Evolutionary conservation across 2,797 vertebrate genomes (phyloP).

Genomic region (Sebastolobus alascanus): DNA sequence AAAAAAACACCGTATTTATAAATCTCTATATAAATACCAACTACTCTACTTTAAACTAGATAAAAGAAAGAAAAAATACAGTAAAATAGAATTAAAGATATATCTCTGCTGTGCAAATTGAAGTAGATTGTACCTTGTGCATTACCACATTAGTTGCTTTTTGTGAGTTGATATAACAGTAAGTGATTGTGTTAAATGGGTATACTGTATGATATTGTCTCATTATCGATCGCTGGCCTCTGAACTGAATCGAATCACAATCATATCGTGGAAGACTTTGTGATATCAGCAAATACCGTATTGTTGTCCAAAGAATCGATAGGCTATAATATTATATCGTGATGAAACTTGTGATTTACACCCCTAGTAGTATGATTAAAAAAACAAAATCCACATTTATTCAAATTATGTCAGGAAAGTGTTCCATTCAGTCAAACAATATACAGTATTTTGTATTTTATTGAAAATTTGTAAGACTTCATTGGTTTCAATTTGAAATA

Average conservation of each 20-base stretch:
- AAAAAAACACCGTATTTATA: too few species aligned
- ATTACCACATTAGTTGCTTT: background rate
- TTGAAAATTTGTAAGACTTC: background rate
- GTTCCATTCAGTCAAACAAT: background rate
- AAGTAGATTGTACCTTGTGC: too few species aligned
- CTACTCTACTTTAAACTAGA: too few species aligned
- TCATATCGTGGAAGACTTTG: background rate
- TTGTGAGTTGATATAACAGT: background rate
- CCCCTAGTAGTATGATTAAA: too few species aligned
- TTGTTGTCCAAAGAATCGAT: background rate
- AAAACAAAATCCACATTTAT: background rate
- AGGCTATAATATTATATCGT: background rate
- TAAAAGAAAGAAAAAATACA: too few species aligned
- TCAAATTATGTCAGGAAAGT: background rate
- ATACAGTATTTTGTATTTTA: background rate
- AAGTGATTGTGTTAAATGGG: background rate
- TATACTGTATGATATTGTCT: background rate
- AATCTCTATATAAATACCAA: too few species aligned
- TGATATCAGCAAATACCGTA: background rate
- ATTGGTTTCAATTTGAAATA: background rate
- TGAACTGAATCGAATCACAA: background rate
- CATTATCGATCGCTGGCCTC: background rate
- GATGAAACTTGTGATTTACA: background rate
- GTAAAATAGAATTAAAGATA: too few species aligned
- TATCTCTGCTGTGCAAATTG: too few species aligned